These are phyloP conservation scores for Okamejei kenojei DNA, from an alignment of 2,797 vertebrate species.

Conservation along the genomic window DNA sequence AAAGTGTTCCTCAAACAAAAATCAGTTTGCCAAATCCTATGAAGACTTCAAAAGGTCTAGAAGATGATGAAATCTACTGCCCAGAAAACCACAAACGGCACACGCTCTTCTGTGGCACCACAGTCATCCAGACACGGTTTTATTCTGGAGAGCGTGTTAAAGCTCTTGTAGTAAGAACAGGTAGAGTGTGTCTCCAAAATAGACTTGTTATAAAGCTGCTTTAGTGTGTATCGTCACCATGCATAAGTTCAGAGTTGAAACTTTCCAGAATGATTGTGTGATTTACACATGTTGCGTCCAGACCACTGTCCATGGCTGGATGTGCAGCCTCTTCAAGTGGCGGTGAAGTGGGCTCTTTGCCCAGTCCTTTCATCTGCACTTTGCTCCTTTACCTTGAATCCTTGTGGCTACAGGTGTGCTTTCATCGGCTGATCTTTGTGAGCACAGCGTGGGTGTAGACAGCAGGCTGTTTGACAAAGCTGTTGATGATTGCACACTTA, in stretches of 20 bases:
- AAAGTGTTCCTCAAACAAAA: constrained; percentile 96
- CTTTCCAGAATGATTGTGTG: no score
- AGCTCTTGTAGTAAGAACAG: constrained; percentile 89
- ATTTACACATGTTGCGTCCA: no score
- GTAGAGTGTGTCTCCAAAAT: constrained; percentile 51
- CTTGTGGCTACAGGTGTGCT: no score
- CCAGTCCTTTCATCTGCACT: background rate
- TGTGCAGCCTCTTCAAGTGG: no score
- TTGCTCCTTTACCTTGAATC: background rate
- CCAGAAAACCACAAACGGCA: constrained; percentile 83
- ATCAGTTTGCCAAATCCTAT: constrained; percentile 83
- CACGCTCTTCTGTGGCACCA: constrained; percentile 92
- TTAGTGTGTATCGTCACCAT: background rate
- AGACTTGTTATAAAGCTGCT: background rate
- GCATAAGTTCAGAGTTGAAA: no score
- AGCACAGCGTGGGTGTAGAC: background rate
- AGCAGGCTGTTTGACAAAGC: background rate
- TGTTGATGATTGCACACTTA: background rate
- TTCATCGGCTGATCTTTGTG: background rate
- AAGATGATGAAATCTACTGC: constrained; percentile 62
- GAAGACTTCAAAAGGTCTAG: constrained; percentile 57
- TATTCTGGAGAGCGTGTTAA: constrained; percentile 91
- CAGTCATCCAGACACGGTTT: constrained; percentile 95
- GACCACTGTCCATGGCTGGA: background rate
- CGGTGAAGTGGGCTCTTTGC: no score